phyloP scores from a whole-genome alignment of 2,888 invertebrate genomes.

The Zhuqinia jingwanae region DNA sequence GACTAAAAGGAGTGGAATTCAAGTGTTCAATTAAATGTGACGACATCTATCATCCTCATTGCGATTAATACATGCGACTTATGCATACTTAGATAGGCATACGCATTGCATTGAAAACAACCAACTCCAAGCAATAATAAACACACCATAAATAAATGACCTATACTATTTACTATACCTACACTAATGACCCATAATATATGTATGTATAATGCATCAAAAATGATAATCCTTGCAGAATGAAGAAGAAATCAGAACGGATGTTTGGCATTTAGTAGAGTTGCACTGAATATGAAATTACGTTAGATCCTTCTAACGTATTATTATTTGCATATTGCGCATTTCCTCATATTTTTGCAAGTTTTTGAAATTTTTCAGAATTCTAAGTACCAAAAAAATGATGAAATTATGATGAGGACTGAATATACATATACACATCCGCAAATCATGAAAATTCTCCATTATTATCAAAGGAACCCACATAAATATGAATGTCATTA shows the following conservation, averaged over 20 bases:
- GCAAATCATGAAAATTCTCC: not conserved
- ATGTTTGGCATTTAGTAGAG: not conserved
- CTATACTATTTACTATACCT: not conserved
- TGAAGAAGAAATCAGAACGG: conserved; percentile 10
- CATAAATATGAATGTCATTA: not conserved
- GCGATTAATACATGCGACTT: not conserved
- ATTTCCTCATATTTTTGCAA: not conserved
- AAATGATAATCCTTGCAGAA: not conserved
- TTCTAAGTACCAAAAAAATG: not conserved
- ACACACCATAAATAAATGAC: no score
- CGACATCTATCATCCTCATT: not conserved
- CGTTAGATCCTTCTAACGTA: no score
- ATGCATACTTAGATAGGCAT: no score
- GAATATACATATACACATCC: not conserved
- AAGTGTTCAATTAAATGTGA: conserved; percentile 15
- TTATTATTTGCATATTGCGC: no score
- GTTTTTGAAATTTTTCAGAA: no score
- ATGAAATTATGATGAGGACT: not conserved
- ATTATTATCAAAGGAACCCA: not conserved
- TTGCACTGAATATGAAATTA: not conserved
- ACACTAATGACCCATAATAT: not conserved
- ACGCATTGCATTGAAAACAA: no score
- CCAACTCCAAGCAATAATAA: no score
- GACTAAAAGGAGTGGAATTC: not conserved
- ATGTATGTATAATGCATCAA: not conserved